These are phyloP conservation scores for Cryptosula pallasiana DNA, from an alignment of 2,888 invertebrate species.

Conservation along the genomic window DNA sequence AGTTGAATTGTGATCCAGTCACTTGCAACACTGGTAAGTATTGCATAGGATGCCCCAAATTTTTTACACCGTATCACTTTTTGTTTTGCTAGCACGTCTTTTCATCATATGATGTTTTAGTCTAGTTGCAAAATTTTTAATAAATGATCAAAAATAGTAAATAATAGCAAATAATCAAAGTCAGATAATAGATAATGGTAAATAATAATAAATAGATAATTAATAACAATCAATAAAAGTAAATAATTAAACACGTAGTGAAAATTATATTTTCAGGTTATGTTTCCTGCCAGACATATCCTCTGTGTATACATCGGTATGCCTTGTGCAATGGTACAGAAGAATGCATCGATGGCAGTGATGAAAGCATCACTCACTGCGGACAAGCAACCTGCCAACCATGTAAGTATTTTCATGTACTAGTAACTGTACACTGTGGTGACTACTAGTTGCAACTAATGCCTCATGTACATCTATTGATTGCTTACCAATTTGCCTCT, in stretches of 20 bases:
- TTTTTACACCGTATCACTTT: no score
- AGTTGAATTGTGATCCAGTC: constrained; percentile 53
- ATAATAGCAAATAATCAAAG: no score
- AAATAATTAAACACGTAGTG: background rate
- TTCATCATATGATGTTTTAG: no score
- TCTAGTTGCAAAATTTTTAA: no score
- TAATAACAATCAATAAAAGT: background rate
- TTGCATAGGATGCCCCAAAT: no score
- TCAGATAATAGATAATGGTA: background rate
- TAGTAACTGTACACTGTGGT: no score
- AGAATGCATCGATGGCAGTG: constrained; percentile 47
- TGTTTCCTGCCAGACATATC: constrained; percentile 81
- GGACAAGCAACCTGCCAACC: constrained; percentile 35
- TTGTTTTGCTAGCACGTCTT: no score
- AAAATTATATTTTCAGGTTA: constrained; percentile 55
- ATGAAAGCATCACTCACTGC: constrained; percentile 46
- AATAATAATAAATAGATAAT: background rate
- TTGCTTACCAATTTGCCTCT: no score
- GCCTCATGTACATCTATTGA: no score
- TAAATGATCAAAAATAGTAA: no score
- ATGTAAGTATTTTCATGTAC: constrained; percentile 34
- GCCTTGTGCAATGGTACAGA: constrained; percentile 50
- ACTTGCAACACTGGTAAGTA: constrained; percentile 68
- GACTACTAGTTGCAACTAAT: no score
- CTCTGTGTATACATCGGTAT: constrained; percentile 41